Percentiles rank a stretch among this genome's conserved stretches.
Evolutionary conservation across 2,888 invertebrate genomes (phyloP).

Genomic region (Ennomos quercinarius): DNA sequence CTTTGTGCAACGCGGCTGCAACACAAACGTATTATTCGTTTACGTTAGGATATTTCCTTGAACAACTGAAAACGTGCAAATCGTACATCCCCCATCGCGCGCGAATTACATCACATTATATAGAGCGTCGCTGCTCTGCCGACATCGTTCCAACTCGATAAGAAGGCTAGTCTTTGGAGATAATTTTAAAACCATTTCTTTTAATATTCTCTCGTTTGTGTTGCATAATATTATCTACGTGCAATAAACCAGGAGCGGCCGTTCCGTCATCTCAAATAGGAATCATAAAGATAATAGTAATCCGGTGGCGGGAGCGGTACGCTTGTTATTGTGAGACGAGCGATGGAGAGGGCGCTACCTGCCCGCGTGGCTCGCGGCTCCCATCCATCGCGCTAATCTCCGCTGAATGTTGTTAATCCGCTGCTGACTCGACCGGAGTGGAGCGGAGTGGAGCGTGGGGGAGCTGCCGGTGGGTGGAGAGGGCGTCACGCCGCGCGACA

Average conservation of each 20-base stretch:
- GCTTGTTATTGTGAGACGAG: neutral
- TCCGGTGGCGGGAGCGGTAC: constrained; percentile 1
- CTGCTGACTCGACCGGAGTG: constrained; percentile 3
- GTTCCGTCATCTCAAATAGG: constrained; percentile 2
- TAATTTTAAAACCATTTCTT: neutral
- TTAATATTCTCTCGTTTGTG: neutral
- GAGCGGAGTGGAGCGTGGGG: neutral
- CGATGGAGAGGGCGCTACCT: too few relatives aligned
- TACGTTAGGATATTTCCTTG: too few relatives aligned
- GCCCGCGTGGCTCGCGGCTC: neutral
- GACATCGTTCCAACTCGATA: too few relatives aligned
- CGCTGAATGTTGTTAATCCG: constrained; percentile 28
- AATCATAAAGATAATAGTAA: constrained; percentile 11
- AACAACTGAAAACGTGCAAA: too few relatives aligned
- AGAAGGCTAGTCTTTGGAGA: too few relatives aligned
- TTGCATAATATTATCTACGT: neutral
- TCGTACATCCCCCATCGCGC: too few relatives aligned
- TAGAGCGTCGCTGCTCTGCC: too few relatives aligned
- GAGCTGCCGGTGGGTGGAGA: neutral
- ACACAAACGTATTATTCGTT: too few relatives aligned
- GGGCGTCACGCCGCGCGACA: neutral
- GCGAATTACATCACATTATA: too few relatives aligned
- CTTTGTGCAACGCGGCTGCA: too few relatives aligned
- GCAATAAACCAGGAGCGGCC: constrained; percentile 8
- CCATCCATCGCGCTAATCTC: constrained; percentile 21